A percentile compares a stretch with the other conserved stretches of the same genome.
These are phyloP conservation scores for Gymnothorax reevesii DNA, from an alignment of 2,797 vertebrate species.

Conservation along the genomic window DNA sequence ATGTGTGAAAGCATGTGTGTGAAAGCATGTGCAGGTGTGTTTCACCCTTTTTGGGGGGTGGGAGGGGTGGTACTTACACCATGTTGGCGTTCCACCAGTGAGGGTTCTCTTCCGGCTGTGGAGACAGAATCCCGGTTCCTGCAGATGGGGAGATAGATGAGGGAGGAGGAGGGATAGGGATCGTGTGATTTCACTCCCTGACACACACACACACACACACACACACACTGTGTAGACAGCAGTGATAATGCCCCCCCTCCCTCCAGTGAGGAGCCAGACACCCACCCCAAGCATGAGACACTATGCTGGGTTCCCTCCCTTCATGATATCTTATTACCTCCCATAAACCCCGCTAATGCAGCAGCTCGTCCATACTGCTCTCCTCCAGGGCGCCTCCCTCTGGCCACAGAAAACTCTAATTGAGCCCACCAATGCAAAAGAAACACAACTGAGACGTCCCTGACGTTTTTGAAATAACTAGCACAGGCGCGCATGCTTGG, in stretches of 20 bases:
- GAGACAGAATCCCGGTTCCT: constrained; percentile 80
- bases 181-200: constrained; percentile 7
- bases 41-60: neutral
- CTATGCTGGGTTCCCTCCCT: no score
- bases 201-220: neutral
- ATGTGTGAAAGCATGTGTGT: constrained; percentile 10
- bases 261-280: no score
- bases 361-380: no score
- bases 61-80: constrained; percentile 69
- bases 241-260: neutral
- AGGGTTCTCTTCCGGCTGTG: constrained; percentile 81
- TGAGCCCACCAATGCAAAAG: no score
- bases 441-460: no score
- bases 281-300: no score
- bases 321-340: no score
- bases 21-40: neutral
- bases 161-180: neutral
- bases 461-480: no score
- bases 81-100: constrained; percentile 86
- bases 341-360: no score
- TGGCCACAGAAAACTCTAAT: no score
- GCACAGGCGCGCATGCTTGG: no score
- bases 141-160: neutral
- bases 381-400: no score
- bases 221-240: neutral